Conservation (phyloP, 2,888 invertebrate species). For the Diarsia brunnea region DNA sequence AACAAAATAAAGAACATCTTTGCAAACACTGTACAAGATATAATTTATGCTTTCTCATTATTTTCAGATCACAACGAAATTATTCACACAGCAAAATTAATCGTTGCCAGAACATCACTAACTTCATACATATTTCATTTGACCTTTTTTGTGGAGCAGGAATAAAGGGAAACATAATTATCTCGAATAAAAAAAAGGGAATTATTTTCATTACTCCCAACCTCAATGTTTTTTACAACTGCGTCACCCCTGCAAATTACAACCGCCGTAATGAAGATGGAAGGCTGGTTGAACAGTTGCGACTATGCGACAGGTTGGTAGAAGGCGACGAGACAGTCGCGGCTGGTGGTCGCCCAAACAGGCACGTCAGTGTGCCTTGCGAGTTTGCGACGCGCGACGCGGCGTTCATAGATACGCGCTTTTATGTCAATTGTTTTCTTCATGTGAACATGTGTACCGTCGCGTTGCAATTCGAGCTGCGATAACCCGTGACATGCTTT, state of each 20-base stretch:
- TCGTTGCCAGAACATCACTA: conserved; percentile 41
- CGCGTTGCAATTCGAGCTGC: no score
- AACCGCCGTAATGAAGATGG: conserved; percentile 61
- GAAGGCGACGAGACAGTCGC: background rate
- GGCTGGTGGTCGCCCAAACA: background rate
- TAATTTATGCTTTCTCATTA: conserved; percentile 27
- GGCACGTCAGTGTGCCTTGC: background rate
- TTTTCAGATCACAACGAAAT: conserved; percentile 29
- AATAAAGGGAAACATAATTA: conserved; percentile 60
- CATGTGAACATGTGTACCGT: background rate
- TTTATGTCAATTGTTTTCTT: background rate
- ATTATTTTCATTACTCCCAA: conserved; percentile 60
- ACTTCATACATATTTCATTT: conserved; percentile 57
- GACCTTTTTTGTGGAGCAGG: conserved; percentile 35
- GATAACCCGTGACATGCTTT: no score
- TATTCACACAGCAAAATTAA: conserved; percentile 42
- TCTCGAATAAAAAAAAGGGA: conserved; percentile 51
- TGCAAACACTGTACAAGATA: conserved; percentile 17
- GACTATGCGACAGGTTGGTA: conserved; percentile 1
- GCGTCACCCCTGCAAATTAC: conserved; percentile 64
- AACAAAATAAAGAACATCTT: background rate
- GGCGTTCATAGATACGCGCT: background rate
- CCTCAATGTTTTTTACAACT: conserved; percentile 54
- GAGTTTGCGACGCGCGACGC: background rate
- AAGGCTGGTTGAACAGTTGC: conserved; percentile 24